Base-by-base conservation (phyloP, 1,140 invertebrate genomes). In the Dreissena rostriformis region DNA sequence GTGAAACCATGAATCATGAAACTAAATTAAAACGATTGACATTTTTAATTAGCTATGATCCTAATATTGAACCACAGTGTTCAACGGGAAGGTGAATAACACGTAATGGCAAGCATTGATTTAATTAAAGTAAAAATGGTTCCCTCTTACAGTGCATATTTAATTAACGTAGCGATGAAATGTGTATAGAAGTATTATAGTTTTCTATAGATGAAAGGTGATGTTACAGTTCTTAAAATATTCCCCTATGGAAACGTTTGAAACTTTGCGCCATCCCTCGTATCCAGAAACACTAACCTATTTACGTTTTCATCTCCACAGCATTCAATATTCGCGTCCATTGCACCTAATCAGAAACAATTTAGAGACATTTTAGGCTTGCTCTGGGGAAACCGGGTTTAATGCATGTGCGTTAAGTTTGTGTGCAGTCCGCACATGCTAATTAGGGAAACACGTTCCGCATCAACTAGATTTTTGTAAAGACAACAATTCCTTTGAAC, bases 221-320 rank as follows among this genome's bases (percentile, higher is more conserved):
- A 53, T 52, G 19, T n/a, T 73, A 8, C 7, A 10, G 12, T 14
- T 53, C 11, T 12, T 0, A 12, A 10, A 49, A 52, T 53, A 49
- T 52, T 24, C 19, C 17, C 71, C 17, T 12, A 73, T 22, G 28
- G 8, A 8, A 17, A 53, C 55, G 17, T 11, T n/a, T 8, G n/a
- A 52, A 73, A 8, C 22, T 26, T 28, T 68, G 17, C 26, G 55
- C 28, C 11, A n/a, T 2, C 65, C n/a, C 55, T 49, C n/a, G 10
- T 49, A 49, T 4, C n/a, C 66, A 67, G 28, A 52, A 39, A 28
- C 39, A 81, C 51, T 51, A 15, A 81, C 79, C 79, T 72, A 26
- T 73, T 52, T 15, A 52, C 70, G n/a, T 81, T 81, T 19, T 51
- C 79, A 39, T 81, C 79, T n/a, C 79, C 79, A 24, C 79, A 81